Conservation (phyloP, 2,888 invertebrate species). For the Eristalis intricaria region DNA sequence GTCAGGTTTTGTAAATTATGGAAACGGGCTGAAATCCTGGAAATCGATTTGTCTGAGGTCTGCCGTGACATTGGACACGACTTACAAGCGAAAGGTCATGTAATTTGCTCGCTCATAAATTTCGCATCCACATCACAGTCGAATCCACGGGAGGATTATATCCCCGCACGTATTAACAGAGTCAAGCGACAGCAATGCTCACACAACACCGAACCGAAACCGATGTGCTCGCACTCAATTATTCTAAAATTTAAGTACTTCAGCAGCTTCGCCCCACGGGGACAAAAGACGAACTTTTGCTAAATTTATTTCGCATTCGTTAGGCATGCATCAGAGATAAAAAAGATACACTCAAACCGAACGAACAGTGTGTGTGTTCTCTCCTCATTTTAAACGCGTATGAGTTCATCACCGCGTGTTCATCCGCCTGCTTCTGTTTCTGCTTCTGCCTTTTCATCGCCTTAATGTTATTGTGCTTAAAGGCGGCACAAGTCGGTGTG, state of each 20-base stretch:
- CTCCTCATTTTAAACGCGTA: conserved; percentile 52
- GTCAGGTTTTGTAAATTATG: too few species aligned
- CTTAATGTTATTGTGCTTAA: conserved; percentile 18
- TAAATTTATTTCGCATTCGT: conserved; percentile 29
- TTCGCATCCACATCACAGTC: not conserved
- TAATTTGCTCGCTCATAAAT: too few species aligned
- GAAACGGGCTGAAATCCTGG: too few species aligned
- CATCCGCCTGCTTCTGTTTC: not conserved
- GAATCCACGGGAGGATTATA: conserved; percentile 14
- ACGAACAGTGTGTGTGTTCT: conserved; percentile 12
- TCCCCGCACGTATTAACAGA: not conserved
- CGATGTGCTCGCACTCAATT: conserved; percentile 12
- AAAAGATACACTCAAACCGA: conserved; percentile 18
- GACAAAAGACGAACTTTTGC: conserved; percentile 39
- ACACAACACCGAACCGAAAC: conserved; percentile 27
- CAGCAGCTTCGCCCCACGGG: conserved; percentile 25
- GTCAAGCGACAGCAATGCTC: not conserved
- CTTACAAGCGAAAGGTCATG: too few species aligned
- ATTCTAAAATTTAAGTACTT: conserved; percentile 16
- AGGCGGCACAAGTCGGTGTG: conserved; percentile 16
- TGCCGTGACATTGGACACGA: too few species aligned
- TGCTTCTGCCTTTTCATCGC: not conserved
- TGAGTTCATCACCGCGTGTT: conserved; percentile 34
- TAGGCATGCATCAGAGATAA: conserved; percentile 28
- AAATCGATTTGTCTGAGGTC: too few species aligned